phyloP scores from a whole-genome alignment of 1,140 invertebrate genomes.

The Ceratosolen fusciceps region DNA sequence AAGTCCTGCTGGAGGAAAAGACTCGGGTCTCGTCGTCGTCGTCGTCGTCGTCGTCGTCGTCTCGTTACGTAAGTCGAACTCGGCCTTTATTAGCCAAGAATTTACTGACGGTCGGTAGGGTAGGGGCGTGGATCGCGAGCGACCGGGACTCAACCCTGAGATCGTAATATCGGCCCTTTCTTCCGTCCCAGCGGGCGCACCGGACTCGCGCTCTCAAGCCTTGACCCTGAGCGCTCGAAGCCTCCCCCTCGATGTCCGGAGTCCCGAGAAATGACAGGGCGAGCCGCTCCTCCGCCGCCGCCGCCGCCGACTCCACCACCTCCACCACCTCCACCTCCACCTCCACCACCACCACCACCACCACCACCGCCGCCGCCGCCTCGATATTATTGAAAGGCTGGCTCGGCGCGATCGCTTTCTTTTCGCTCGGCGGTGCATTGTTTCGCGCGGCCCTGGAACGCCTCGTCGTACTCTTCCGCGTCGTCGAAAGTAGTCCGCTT shows the following conservation, averaged over 20 bases:
- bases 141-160: neutral
- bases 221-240: conserved; percentile 9
- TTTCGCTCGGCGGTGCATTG: neutral
- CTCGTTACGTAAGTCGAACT: neutral
- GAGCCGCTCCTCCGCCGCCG: too few relatives aligned
- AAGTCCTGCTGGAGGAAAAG: too few relatives aligned
- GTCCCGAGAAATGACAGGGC: neutral
- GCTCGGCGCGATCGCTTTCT: neutral
- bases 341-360: too few relatives aligned
- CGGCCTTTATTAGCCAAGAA: neutral
- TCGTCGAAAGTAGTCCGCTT: neutral
- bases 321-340: too few relatives aligned
- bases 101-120: conserved; percentile 16
- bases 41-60: too few relatives aligned
- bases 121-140: neutral
- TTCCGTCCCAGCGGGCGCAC: neutral
- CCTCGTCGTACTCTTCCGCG: neutral
- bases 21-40: too few relatives aligned
- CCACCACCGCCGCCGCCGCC: too few relatives aligned
- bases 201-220: neutral
- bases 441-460: neutral
- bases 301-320: too few relatives aligned
- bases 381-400: neutral
- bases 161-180: neutral
- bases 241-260: neutral